Conservation (phyloP, 2,797 vertebrate species). For the Rhynchotus rufescens region DNA sequence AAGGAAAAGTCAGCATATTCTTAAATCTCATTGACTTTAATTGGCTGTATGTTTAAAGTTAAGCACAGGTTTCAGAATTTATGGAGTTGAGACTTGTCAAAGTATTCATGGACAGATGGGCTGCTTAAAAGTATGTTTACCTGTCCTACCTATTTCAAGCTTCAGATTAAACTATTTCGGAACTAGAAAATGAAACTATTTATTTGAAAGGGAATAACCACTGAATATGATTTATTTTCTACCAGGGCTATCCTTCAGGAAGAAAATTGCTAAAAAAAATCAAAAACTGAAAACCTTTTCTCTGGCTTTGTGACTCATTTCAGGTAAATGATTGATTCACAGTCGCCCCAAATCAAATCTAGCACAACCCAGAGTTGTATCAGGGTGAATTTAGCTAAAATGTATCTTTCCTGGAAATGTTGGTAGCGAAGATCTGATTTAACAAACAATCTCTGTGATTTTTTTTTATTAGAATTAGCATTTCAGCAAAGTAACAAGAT, state of each 20-base stretch:
- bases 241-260: neutral
- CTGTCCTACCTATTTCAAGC: neutral
- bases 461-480: constrained; percentile 21
- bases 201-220: neutral
- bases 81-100: neutral
- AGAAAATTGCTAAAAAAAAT: neutral
- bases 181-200: neutral
- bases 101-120: neutral
- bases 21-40: neutral
- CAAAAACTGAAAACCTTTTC: neutral
- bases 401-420: neutral
- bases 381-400: constrained; percentile 7
- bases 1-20: neutral
- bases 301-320: constrained; percentile 16
- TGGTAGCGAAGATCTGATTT: neutral
- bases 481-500: constrained; percentile 51
- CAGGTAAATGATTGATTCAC: constrained; percentile 30
- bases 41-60: neutral
- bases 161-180: neutral
- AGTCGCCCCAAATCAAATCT: constrained; percentile 34
- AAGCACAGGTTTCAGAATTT: neutral
- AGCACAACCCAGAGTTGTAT: constrained; percentile 14
- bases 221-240: constrained; percentile 15
- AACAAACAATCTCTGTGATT: neutral
- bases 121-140: neutral